These are phyloP conservation scores for Anhinga anhinga DNA, from an alignment of 2,113 vertebrate species.

Conservation along the genomic window DNA sequence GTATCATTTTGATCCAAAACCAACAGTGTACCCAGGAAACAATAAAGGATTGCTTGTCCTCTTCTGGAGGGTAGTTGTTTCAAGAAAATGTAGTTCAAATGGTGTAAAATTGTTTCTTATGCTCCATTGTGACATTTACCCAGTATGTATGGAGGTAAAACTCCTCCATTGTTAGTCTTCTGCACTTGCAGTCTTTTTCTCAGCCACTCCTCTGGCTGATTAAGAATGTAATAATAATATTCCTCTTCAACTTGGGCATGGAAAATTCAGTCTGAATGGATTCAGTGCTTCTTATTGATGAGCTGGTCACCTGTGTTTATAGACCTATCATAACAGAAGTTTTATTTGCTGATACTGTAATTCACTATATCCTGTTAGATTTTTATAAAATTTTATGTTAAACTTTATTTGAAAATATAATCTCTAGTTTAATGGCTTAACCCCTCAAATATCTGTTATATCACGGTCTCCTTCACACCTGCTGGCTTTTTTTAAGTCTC, in stretches of 20 bases:
- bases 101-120: not conserved
- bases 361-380: not conserved
- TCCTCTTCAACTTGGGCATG: not conserved
- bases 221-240: not conserved
- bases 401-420: not conserved
- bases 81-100: not conserved
- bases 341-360: not conserved
- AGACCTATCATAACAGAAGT: not conserved
- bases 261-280: not conserved
- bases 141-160: not conserved
- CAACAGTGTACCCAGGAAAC: not conserved
- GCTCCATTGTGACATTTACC: not conserved
- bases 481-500: not conserved
- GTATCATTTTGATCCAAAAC: not conserved
- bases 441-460: not conserved
- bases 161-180: not conserved
- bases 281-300: not conserved
- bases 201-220: not conserved
- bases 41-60: not conserved
- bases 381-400: not conserved
- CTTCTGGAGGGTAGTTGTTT: not conserved
- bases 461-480: not conserved
- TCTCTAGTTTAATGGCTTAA: not conserved
- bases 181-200: not conserved
- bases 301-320: not conserved